These are phyloP conservation scores for Catostomus latipinnis DNA, from an alignment of 2,797 vertebrate genomes.

Conservation along the genomic window DNA sequence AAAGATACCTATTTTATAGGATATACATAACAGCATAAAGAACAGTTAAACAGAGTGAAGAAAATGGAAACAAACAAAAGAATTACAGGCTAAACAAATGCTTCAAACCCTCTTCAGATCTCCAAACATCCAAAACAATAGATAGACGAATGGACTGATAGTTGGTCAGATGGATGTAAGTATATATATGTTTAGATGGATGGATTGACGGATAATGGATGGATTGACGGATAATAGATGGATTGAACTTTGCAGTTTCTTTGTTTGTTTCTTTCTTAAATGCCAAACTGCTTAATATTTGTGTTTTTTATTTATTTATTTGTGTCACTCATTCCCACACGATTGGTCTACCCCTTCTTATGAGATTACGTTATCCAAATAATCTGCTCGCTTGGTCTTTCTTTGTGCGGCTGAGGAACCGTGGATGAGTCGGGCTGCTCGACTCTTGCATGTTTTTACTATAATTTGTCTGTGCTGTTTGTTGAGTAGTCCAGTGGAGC, in stretches of 20 bases:
- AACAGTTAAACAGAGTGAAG: too few relatives aligned
- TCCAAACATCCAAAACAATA: too few relatives aligned
- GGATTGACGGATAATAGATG: too few relatives aligned
- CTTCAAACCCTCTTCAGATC: too few relatives aligned
- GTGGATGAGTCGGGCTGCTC: conserved; percentile 35
- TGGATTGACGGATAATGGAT: too few relatives aligned
- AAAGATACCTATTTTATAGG: too few relatives aligned
- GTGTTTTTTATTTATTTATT: not conserved
- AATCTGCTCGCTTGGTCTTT: conserved; percentile 44
- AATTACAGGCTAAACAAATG: too few relatives aligned
- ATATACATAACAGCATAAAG: too few relatives aligned
- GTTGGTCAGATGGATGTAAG: too few relatives aligned
- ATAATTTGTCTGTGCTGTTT: conserved; percentile 83
- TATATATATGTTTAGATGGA: too few relatives aligned
- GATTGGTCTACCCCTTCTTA: not conserved
- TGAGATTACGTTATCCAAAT: conserved; percentile 11
- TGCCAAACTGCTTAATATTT: conserved; percentile 16
- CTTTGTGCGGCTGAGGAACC: conserved; percentile 15
- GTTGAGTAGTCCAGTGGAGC: conserved; percentile 83
- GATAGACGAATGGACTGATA: too few relatives aligned
- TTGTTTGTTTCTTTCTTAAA: not conserved
- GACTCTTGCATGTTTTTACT: conserved; percentile 72
- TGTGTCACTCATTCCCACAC: not conserved
- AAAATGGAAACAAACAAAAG: too few relatives aligned
- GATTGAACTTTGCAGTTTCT: not conserved